Evolutionary conservation across 2,113 vertebrate species (phyloP), one percentile per base, ranked within the genome.

Genomic region (Oostethus manadensis): DNA sequence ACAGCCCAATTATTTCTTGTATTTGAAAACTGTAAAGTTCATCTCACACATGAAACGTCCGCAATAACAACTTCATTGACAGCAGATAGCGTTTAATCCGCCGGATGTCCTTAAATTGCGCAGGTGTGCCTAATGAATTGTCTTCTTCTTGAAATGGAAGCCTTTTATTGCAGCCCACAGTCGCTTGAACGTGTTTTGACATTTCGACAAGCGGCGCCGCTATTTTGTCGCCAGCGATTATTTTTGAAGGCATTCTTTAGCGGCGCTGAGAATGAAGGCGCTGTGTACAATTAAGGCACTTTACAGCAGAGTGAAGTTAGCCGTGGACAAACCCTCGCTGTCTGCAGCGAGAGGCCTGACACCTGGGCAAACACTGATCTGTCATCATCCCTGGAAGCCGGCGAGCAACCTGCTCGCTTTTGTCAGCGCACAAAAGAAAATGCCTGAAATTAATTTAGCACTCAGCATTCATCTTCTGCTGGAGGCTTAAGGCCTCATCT

Each of bases 331-430:
- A 74, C 88, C 89, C 65, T 38, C 82, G 76, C 89, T 89, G 88
- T 88, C 85, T 84, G 76, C 77, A 86, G 87, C 84, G 76, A 72
- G 81, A 86, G 77, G 91, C 83, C 77, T 84, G 87, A 90, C 90
- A 93, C 91, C 91, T 92, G 90, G 90, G 85, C 89, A 90, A 93
- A 91, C 81, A 92, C 85, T 82, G 83, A 85, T 90, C 91, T 93
- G 90, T 94, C 92, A 92, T 89, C 88, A 55, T 75, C 80, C 85
- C 86, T 88, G 83, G 89, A 91, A 91, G 87, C 77, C 80, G 88
- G 88, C 85, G 53, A 84, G 87, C 88, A 90, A 88, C 88, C 82
- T 82, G 80, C 83, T 85, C 77, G 86, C 80, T 74, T 89, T 85
- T 89, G 83, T 83, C 88, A 85, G 86, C 64, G 72, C 65, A 90